Evolutionary conservation across 2,888 invertebrate species (phyloP), one percentile per base, ranked within the genome.

Genomic region (Mycalesis mineus): DNA sequence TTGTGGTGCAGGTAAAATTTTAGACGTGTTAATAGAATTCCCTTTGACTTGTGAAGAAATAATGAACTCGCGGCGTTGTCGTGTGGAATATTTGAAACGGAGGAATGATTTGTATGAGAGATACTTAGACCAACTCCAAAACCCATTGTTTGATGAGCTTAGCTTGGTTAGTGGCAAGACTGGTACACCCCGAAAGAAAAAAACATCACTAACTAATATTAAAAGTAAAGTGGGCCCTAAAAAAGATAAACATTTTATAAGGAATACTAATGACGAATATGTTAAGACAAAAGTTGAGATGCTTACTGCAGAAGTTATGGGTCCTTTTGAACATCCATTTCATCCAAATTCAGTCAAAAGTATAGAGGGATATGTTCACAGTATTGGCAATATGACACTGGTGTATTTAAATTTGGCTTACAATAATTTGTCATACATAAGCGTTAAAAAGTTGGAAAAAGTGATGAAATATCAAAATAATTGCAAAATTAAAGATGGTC

Each of bases 351-450:
- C 49, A 22, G 58, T 68, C 1, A 71, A 56, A 28, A 29, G 52
- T 0, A 68, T 65, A 50, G 64, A 77, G 7, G 70, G 65, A 1
- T 44, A 55, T 29, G 51, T 57, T 13, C 68, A 72, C 50, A 73
- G 78, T 57, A 15, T 61, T 0, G 82, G 84, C 0, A 85, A 84
- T 55, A 69, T 78, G 50, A 58, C 65, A 2, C 67, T 84, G 1
- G 72, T 74, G 51, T 76, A 75, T 65, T 68, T 84, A 41, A 85
- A 84, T 64, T 59, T 84, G n/a, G 68, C 77, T 0, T 83, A 80
- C 55, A 85, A 84, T 55, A 65, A 77, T 60, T 67, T 84, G 22
- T 62, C 72, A 5, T 77, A 68, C 60, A 7, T 66, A 1, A 71
- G 68, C 55, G 40, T 81, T 1, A 71, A 69, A 14, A 76, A 73